These are phyloP conservation scores for Xylota sylvarum DNA, from an alignment of 2,888 invertebrate genomes.

Conservation along the genomic window DNA sequence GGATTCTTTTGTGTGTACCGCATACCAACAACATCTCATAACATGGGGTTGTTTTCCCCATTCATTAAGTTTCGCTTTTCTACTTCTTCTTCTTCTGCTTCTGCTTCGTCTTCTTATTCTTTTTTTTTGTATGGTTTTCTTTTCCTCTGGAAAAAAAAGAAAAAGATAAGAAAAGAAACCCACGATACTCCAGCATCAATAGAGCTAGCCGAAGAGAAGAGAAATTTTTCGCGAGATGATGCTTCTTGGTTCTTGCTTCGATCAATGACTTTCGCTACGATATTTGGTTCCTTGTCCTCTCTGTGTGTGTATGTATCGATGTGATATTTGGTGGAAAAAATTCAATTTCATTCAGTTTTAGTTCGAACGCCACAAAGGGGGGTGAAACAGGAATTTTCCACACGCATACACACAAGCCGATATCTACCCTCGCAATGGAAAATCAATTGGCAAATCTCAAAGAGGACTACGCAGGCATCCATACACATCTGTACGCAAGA, in stretches of 20 bases:
- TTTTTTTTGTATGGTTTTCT: neutral
- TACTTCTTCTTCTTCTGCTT: slow-evolving; percentile 2
- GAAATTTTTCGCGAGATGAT: slow-evolving; percentile 23
- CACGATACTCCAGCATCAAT: slow-evolving; percentile 16
- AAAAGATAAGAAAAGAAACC: neutral
- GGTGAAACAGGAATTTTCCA: slow-evolving; percentile 10
- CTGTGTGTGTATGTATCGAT: neutral
- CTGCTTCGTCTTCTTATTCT: neutral
- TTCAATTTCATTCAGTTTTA: slow-evolving; percentile 51
- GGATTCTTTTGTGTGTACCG: slow-evolving; percentile 72
- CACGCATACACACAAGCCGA: neutral
- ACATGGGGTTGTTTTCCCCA: slow-evolving; percentile 63
- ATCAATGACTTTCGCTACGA: slow-evolving; percentile 4
- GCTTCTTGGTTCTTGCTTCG: slow-evolving; percentile 15
- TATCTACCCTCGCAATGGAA: slow-evolving; percentile 20
- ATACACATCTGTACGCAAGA: slow-evolving; percentile 17
- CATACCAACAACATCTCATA: slow-evolving; percentile 58
- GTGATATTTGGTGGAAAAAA: slow-evolving; percentile 27
- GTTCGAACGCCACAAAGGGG: neutral
- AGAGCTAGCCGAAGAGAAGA: neutral
- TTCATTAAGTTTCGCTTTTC: slow-evolving; percentile 49
- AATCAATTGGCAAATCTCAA: slow-evolving; percentile 43
- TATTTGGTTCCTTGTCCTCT: neutral
- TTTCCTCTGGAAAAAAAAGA: neutral
- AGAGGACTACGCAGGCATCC: slow-evolving; percentile 47